A percentile compares a stretch with the other conserved stretches of the same genome.
phyloP scores from a whole-genome alignment of 2,888 invertebrate genomes.

The Muscina levida region DNA sequence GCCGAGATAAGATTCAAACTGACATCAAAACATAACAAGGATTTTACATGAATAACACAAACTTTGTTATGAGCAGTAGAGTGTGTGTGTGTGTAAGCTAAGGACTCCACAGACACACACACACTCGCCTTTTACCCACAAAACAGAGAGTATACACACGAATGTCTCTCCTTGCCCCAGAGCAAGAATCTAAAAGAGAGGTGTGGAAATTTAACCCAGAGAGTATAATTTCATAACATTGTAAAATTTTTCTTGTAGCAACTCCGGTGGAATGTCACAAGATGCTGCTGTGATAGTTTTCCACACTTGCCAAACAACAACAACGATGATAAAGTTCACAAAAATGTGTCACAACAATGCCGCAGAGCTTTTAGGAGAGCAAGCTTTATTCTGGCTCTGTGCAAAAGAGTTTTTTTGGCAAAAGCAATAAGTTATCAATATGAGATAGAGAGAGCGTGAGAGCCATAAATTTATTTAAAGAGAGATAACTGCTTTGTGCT shows the following conservation, averaged over 20 bases:
- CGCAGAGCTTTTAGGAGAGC: constrained; percentile 35
- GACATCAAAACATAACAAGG: constrained; percentile 70
- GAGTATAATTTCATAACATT: neutral
- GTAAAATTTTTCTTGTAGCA: neutral
- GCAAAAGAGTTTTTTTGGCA: no score
- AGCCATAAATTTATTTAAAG: neutral
- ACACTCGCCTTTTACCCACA: constrained; percentile 1
- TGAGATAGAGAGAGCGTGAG: no score
- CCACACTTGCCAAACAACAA: neutral
- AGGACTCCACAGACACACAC: no score
- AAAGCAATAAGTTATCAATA: no score
- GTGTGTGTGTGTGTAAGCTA: neutral
- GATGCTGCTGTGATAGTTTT: constrained; percentile 53
- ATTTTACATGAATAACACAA: constrained; percentile 14
- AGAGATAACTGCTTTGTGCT: constrained; percentile 22
- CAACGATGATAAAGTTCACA: neutral
- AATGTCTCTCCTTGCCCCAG: neutral
- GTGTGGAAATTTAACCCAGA: neutral
- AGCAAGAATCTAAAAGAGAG: constrained; percentile 33
- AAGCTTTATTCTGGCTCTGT: neutral
- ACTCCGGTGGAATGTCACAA: constrained; percentile 50
- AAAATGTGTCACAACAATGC: constrained; percentile 27
- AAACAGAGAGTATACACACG: constrained; percentile 12
- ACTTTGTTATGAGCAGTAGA: constrained; percentile 12
- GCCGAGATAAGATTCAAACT: constrained; percentile 74